Base-by-base conservation (phyloP, 2,888 invertebrate genomes). In the Troilus luridus region DNA sequence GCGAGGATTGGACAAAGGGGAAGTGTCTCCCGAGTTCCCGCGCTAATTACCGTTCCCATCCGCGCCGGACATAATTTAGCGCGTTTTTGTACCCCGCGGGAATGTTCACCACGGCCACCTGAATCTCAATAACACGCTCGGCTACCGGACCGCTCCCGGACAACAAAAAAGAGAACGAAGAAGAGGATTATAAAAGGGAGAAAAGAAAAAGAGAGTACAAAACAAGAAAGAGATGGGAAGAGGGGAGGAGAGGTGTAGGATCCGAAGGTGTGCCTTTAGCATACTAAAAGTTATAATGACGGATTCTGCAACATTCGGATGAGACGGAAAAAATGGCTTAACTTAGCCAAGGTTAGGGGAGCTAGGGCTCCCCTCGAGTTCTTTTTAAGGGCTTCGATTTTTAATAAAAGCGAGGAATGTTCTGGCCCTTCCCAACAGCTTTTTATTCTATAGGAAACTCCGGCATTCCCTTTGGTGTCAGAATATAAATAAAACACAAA, bases 1-100 rank as follows among this genome's bases (percentile, higher is more conserved):
- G 41, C 60, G 62, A 64, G 54, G 62, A 56, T 54, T 27, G 89
- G 56, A 89, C 89, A 89, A 89, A 89, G 89, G 56, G 89, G 89
- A 89, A 67, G 89, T 89, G 89, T 54, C 89, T 27, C 19, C 85
- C 5, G 21, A 85, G 85, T 85, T 85, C 64, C 89, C 64, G 62
- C 60, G 89, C 89, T 89, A 89, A 89, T 89, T 89, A 89, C 89
- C 64, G 64, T 54, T 64, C 64, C 89, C 89, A 89, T 89, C 89
- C 89, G 67, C 89, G 89, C 67, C 89, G 12, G 89, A 67, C 89
- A 89, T 89, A 89, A 89, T 89, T 89, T 89, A 89, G 89, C 89
- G 89, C 67, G 89, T 89, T 89, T 89, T 89, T 89, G 89, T 89
- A 21, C 64, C 6, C 56, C 85, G 21, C n/a, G 54, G 89, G 89